phyloP scores from a whole-genome alignment of 2,888 invertebrate genomes.

The Tenthredo scrophulariae region DNA sequence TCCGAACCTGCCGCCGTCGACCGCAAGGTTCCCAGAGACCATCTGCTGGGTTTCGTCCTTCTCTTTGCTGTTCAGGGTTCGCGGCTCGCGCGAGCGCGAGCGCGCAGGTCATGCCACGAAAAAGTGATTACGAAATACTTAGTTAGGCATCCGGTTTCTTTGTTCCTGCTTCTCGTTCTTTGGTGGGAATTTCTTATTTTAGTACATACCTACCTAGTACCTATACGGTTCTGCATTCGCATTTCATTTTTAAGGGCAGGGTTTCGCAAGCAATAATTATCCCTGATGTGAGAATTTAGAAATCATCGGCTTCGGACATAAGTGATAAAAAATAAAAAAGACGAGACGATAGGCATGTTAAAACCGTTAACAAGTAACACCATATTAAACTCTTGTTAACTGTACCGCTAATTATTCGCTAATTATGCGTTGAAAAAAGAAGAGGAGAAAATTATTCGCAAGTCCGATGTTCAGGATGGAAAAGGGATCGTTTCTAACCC shows the following conservation, averaged over 20 bases:
- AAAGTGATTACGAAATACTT: conserved; percentile 43
- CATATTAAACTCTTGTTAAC: conserved; percentile 18
- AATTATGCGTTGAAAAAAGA: not conserved
- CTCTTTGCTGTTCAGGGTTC: conserved; percentile 30
- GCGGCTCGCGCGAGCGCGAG: too few relatives aligned
- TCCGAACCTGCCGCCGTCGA: conserved; percentile 43
- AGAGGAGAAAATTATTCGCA: not conserved
- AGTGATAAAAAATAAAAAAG: not conserved
- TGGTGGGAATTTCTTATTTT: conserved; percentile 21
- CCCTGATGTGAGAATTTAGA: not conserved
- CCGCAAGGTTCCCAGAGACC: conserved; percentile 52
- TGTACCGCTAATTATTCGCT: conserved; percentile 33
- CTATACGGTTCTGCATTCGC: not conserved
- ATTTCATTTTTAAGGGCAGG: not conserved
- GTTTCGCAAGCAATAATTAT: not conserved
- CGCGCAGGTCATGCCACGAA: conserved; percentile 41
- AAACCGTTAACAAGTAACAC: conserved; percentile 34
- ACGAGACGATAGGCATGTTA: not conserved
- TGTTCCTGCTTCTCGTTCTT: conserved; percentile 32
- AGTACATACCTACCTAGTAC: not conserved
- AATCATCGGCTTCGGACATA: not conserved
- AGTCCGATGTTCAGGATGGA: not conserved
- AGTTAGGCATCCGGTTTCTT: conserved; percentile 51
- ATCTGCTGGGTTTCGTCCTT: conserved; percentile 38
- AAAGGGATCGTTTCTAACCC: not conserved